phyloP scores from a whole-genome alignment of 2,113 vertebrate species.

The Neogale vison region DNA sequence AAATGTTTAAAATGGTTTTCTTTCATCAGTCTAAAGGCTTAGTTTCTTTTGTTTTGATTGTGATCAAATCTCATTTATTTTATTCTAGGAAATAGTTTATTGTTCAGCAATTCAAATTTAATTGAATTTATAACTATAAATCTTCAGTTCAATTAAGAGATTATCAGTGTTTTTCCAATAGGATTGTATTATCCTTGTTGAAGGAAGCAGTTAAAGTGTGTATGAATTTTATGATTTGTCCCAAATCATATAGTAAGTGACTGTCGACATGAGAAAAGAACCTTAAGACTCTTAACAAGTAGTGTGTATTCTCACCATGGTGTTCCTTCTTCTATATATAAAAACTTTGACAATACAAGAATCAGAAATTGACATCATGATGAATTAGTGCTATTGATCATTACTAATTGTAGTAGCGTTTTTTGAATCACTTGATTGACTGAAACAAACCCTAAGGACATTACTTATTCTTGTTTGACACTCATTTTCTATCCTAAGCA shows the following conservation, averaged over 20 bases:
- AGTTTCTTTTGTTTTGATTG: slow-evolving; percentile 43
- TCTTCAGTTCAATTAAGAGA: slow-evolving; percentile 52
- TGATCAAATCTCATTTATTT: slow-evolving; percentile 49
- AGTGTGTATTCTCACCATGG: neutral
- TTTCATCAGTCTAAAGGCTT: neutral
- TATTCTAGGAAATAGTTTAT: slow-evolving; percentile 26
- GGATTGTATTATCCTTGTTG: neutral
- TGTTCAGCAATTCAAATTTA: slow-evolving; percentile 43
- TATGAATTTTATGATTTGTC: neutral
- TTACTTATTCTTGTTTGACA: neutral
- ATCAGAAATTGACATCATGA: neutral
- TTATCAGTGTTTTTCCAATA: slow-evolving; percentile 31
- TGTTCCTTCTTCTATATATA: neutral
- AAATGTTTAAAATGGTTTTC: neutral
- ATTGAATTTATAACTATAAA: slow-evolving; percentile 29
- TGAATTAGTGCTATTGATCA: neutral
- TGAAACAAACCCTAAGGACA: neutral
- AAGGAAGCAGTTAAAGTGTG: slow-evolving; percentile 9
- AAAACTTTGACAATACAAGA: neutral
- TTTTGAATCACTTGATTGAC: neutral
- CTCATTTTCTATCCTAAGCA: neutral
- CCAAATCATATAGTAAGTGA: slow-evolving; percentile 26
- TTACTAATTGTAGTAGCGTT: neutral
- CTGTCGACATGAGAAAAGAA: neutral
- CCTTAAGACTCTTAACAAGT: neutral